These are phyloP conservation scores for Oscheius sp. DNA, from an alignment of 2,888 invertebrate genomes.

Conservation along the genomic window DNA sequence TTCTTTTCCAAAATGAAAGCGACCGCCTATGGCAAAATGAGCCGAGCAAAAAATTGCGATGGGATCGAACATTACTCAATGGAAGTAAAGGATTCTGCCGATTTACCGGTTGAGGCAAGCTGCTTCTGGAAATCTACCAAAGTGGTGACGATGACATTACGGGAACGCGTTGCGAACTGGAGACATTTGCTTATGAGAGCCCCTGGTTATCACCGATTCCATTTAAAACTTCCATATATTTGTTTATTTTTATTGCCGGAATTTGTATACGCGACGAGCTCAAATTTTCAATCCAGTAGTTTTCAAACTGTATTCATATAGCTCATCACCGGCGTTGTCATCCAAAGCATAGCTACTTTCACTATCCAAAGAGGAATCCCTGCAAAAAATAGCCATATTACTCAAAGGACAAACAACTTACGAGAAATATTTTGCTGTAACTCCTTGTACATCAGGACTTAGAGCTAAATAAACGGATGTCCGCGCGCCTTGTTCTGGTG, in stretches of 20 bases:
- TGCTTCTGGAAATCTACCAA: too few species aligned
- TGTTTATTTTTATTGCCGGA: neutral
- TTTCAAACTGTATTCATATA: slow-evolving; percentile 68
- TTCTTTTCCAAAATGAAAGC: too few species aligned
- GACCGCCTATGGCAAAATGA: too few species aligned
- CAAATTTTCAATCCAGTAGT: neutral
- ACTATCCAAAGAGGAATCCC: slow-evolving; percentile 57
- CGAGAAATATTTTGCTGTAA: slow-evolving; percentile 83
- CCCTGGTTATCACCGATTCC: too few species aligned
- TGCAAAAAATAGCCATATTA: slow-evolving; percentile 33
- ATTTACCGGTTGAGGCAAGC: too few species aligned
- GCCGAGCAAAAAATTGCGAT: too few species aligned
- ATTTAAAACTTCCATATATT: too few species aligned
- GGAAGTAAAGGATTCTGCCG: too few species aligned
- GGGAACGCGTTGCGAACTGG: too few species aligned
- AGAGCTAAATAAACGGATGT: slow-evolving; percentile 84
- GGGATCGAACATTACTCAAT: too few species aligned
- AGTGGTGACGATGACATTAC: too few species aligned
- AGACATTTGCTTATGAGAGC: too few species aligned
- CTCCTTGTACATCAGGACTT: slow-evolving; percentile 81
- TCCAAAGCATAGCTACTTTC: slow-evolving; percentile 60
- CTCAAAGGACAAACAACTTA: slow-evolving; percentile 13
- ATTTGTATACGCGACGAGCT: neutral
- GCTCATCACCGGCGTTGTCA: slow-evolving; percentile 62
- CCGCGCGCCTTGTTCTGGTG: slow-evolving; percentile 84